Evolutionary conservation across 2,888 invertebrate species (phyloP), one percentile per base, ranked within the genome.

Genomic region (Megaustenia siamemsis): DNA sequence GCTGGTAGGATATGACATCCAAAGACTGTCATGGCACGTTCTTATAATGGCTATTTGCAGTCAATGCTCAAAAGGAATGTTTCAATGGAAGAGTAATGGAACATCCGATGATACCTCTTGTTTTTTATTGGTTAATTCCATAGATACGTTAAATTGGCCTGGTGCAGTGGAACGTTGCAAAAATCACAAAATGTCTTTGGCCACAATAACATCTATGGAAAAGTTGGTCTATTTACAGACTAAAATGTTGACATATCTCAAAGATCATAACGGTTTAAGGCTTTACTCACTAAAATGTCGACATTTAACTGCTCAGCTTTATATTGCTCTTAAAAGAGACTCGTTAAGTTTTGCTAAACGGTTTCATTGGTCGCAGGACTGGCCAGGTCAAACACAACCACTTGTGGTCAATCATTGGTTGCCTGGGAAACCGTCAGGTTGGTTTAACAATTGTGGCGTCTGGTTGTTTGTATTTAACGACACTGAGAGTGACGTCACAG

Each of bases 281-380:
- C n/a, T n/a, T n/a, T n/a, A n/a, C n/a, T n/a, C n/a, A n/a, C n/a
- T n/a, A n/a, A n/a, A n/a, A n/a, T n/a, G n/a, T n/a, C n/a, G n/a
- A 2, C 24, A 73, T 8, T 45, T 28, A 8, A 28, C 32, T n/a
- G 12, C 18, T 32, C 40, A 28, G 5, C 12, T 75, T 1, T 73
- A 38, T 45, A 75, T 82, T 43, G 82, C 75, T 5, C 28, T 82
- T 15, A 63, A 28, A 32, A 38, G 82, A 73, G 28, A 82, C 24
- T 0, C 1, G 1, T 6, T 28, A 38, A 75, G 4, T 60, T 28
- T 53, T 12, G 40, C 15, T 18, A 68, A 82, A 40, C 12, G 82
- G 15, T 82, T 73, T 38, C 45, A 6, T 4, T 82, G 82, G 82
- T n/a, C 45, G 1, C 73, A 60, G 40, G 63, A 35, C 28, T 38